Percentiles rank a stretch among this genome's conserved stretches.
These are phyloP conservation scores for Sylvia borin DNA, from an alignment of 2,797 vertebrate species.

Conservation along the genomic window DNA sequence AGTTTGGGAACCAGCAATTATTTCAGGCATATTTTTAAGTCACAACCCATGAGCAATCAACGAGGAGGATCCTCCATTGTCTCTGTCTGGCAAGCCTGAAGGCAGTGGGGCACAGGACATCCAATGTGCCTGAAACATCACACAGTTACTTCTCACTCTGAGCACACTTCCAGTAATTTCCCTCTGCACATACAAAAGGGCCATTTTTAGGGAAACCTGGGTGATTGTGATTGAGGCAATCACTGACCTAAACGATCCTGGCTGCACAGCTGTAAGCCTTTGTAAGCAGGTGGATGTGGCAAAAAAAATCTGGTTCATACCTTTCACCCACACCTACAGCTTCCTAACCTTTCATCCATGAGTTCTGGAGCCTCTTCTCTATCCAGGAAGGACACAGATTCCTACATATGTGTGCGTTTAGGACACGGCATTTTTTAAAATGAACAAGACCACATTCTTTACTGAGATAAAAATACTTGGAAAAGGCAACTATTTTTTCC, in stretches of 20 bases:
- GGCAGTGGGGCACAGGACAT: neutral
- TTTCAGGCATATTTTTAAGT: neutral
- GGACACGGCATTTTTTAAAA: neutral
- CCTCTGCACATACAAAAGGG: neutral
- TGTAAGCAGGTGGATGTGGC: neutral
- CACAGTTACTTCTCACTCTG: too few relatives aligned
- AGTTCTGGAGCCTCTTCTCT: neutral
- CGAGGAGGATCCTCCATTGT: neutral
- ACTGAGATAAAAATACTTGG: neutral
- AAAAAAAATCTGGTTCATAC: neutral
- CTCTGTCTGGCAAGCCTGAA: neutral
- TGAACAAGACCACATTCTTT: neutral
- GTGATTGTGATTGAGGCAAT: neutral
- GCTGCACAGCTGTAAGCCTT: neutral
- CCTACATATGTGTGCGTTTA: neutral
- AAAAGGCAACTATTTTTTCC: neutral
- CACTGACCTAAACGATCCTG: neutral
- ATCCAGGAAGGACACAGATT: neutral
- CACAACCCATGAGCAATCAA: rapidly evolving
- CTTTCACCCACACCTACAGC: neutral
- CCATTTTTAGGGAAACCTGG: neutral
- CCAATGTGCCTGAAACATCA: rapidly evolving
- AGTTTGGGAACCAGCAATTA: neutral
- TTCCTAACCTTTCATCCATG: neutral
- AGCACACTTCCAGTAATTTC: neutral